Conservation (phyloP, 1,140 invertebrate species). For the Drosophila tropicalis region DNA sequence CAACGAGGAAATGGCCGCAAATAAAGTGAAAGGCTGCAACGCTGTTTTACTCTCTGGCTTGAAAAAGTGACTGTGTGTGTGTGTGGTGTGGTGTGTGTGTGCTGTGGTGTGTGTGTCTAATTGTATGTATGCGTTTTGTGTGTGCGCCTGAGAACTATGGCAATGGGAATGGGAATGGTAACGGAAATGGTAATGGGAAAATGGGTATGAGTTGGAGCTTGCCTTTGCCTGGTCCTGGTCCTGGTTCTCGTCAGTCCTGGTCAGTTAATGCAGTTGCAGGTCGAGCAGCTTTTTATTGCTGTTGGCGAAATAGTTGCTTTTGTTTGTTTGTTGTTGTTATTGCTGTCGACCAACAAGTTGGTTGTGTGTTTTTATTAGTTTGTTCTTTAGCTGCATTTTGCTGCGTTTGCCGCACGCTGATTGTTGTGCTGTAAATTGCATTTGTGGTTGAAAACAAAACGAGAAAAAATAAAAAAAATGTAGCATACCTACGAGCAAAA, state of each 20-base stretch:
- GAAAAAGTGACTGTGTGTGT: not conserved
- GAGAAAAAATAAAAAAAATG: no score
- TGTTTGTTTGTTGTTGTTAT: not conserved
- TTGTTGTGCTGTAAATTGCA: slow-evolving; percentile 75
- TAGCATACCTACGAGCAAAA: no score
- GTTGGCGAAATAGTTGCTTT: slow-evolving; percentile 31
- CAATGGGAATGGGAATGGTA: not conserved
- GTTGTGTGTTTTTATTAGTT: slow-evolving; percentile 61
- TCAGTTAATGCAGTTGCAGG: slow-evolving; percentile 61
- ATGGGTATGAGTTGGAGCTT: slow-evolving; percentile 36
- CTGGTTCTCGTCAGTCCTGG: slow-evolving; percentile 20
- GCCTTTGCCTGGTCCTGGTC: not conserved
- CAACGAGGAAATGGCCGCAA: slow-evolving; percentile 51
- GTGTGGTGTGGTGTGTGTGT: not conserved
- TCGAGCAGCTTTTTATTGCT: slow-evolving; percentile 41
- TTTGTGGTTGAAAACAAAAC: slow-evolving; percentile 63
- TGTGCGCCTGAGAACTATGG: not conserved
- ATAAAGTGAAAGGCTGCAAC: slow-evolving; percentile 26
- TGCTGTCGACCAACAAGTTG: slow-evolving; percentile 33
- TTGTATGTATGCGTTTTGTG: slow-evolving; percentile 31
- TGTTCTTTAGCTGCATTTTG: slow-evolving; percentile 46
- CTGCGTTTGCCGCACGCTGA: slow-evolving; percentile 60
- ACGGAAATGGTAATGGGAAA: slow-evolving; percentile 17
- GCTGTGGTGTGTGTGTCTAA: slow-evolving; percentile 27
- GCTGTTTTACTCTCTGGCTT: not conserved